Percentiles rank a stretch among this genome's conserved stretches.
These are phyloP conservation scores for Leptogaster cylindrica DNA, from an alignment of 2,888 invertebrate genomes.

Conservation along the genomic window DNA sequence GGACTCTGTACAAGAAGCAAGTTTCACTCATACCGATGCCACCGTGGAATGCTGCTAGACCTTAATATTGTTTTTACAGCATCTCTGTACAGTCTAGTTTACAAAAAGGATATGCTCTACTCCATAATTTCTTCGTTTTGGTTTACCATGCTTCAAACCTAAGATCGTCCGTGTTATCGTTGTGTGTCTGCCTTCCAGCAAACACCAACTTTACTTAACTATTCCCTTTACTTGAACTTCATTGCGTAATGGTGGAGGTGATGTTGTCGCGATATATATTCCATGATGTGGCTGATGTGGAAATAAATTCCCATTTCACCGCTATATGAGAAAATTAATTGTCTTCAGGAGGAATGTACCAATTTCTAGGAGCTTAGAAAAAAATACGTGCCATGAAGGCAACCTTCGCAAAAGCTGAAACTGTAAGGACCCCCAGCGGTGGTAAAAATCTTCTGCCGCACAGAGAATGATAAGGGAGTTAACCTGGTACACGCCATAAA, in stretches of 20 bases:
- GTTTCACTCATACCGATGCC: not conserved
- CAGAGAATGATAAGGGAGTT: not conserved
- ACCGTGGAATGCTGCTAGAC: not conserved
- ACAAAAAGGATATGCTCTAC: not conserved
- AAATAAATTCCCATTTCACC: not conserved
- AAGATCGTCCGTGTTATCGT: not conserved
- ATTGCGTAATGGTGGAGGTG: not conserved
- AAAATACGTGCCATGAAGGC: not conserved
- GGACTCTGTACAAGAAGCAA: not conserved
- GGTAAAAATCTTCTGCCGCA: not conserved
- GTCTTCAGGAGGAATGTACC: not conserved
- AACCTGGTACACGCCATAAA: not conserved
- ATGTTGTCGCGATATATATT: too few species aligned
- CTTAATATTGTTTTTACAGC: slow-evolving; percentile 22
- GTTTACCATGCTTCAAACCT: not conserved
- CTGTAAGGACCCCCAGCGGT: too few species aligned
- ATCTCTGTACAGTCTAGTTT: slow-evolving; percentile 2
- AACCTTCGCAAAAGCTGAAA: too few species aligned
- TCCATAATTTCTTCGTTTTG: not conserved
- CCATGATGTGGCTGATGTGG: not conserved
- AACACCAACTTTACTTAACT: too few species aligned
- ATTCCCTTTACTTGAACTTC: slow-evolving; percentile 1
- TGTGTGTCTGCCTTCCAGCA: not conserved
- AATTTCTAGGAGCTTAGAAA: not conserved
- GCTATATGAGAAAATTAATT: slow-evolving; percentile 14